Evolutionary conservation across 2,113 vertebrate species (phyloP).

Genomic region (Crypturellus undulatus): DNA sequence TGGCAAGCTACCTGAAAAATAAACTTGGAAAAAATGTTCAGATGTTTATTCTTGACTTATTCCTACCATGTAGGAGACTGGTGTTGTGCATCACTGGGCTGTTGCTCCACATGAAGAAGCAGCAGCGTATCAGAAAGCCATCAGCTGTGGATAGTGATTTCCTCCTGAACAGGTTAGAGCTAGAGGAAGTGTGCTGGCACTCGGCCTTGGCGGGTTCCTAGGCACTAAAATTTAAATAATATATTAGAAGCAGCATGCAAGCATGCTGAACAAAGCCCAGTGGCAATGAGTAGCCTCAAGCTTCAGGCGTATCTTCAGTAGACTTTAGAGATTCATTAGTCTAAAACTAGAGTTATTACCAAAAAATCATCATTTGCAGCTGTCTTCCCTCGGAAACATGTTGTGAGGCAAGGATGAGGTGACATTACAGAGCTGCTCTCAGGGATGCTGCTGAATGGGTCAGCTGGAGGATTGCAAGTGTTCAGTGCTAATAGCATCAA

Average conservation of each 20-base stretch:
- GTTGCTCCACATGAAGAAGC: background rate
- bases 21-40: background rate
- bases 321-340: background rate
- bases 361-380: background rate
- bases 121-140: background rate
- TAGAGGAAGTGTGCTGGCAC: background rate
- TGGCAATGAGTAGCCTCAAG: background rate
- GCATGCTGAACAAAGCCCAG: background rate
- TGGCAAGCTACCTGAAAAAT: background rate
- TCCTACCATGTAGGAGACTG: rapidly evolving
- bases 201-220: background rate
- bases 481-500: background rate
- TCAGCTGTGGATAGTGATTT: background rate
- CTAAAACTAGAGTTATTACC: background rate
- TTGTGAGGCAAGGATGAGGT: background rate
- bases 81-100: background rate
- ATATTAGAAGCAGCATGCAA: background rate
- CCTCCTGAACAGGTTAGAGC: background rate
- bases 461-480: background rate
- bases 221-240: background rate
- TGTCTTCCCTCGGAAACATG: background rate
- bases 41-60: background rate
- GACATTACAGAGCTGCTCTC: background rate
- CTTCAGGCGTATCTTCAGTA: background rate
- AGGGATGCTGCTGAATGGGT: background rate